These are phyloP conservation scores for Drosophila prosaltans DNA, from an alignment of 1,140 invertebrate genomes.

Conservation along the genomic window DNA sequence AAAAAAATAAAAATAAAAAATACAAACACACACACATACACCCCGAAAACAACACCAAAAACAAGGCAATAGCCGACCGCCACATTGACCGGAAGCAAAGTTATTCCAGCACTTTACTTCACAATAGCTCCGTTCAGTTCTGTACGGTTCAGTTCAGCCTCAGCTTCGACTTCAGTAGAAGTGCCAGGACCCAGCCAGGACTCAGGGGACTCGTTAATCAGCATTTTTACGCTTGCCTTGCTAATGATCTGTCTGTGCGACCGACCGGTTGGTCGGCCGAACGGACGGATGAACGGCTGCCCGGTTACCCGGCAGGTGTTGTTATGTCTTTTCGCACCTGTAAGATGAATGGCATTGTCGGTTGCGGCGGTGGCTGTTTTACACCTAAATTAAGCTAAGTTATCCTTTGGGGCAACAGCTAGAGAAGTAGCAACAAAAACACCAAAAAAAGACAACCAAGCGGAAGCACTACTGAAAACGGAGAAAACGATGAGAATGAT, in stretches of 20 bases:
- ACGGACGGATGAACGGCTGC: not conserved
- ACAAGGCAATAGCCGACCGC: constrained; percentile 23
- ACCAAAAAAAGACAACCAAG: constrained; percentile 3
- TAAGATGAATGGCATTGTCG: constrained; percentile 25
- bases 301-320: constrained; percentile 12
- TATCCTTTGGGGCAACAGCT: constrained; percentile 49
- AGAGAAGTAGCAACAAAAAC: constrained; percentile 15
- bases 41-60: constrained; percentile 24
- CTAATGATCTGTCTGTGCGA: constrained; percentile 73
- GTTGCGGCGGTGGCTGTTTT: constrained; percentile 39
- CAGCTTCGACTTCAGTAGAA: not conserved
- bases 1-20: constrained; percentile 3
- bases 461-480: not conserved
- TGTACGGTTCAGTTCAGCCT: constrained; percentile 10
- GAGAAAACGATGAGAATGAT: not conserved
- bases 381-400: constrained; percentile 61
- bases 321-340: constrained; percentile 51
- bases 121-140: constrained; percentile 5
- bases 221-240: constrained; percentile 77
- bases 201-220: constrained; percentile 77
- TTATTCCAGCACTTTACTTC: constrained; percentile 5
- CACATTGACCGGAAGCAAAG: constrained; percentile 38
- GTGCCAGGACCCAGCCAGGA: constrained; percentile 33
- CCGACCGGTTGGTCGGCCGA: not conserved
- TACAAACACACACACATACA: constrained; percentile 1